Evolutionary conservation across 2,888 invertebrate genomes (phyloP), one percentile per base, ranked within the genome.

Genomic region (Agrypnus murinus): DNA sequence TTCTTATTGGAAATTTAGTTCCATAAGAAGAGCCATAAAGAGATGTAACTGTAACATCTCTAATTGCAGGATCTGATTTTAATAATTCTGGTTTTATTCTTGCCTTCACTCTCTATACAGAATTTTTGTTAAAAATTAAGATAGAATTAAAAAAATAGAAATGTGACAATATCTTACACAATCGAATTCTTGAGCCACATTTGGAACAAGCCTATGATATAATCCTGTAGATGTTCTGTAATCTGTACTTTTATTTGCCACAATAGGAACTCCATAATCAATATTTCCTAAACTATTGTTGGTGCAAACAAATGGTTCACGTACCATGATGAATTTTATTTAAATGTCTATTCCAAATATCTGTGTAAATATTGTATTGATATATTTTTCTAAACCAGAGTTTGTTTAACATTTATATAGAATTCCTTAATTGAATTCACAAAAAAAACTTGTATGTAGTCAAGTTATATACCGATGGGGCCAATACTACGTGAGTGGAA

Each of bases 241-340:
- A 78, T 85, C 84, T 8, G 82, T 79, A 48, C 80, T 78, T 72
- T 82, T 83, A 60, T 77, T 78, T 15, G 81, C 81, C 34, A 81
- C 69, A 6, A 84, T 73, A 4, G 84, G 84, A 67, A 79, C 78
- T 3, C 82, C 81, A 76, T 84, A 84, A 75, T 84, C 85, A 2
- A 83, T 78, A 65, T 82, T 80, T 65, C 77, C 77, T 8, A 78
- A 70, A 32, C 79, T 76, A 63, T 81, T 82, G 60, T 77, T 76
- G 5, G 80, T 82, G 66, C 83, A 83, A 38, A 78, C 72, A 43
- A 80, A 72, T 15, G 80, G 80, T 25, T 12, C 63, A 36, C 72
- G 67, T 77, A 75, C 25, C 38, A 38, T 38, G 38, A 38, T 38
- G 38, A 38, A 5, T 25, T n/a, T n/a, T n/a, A n/a, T n/a, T n/a